phyloP scores from a whole-genome alignment of 2,888 invertebrate species.

The Acleris laterana region DNA sequence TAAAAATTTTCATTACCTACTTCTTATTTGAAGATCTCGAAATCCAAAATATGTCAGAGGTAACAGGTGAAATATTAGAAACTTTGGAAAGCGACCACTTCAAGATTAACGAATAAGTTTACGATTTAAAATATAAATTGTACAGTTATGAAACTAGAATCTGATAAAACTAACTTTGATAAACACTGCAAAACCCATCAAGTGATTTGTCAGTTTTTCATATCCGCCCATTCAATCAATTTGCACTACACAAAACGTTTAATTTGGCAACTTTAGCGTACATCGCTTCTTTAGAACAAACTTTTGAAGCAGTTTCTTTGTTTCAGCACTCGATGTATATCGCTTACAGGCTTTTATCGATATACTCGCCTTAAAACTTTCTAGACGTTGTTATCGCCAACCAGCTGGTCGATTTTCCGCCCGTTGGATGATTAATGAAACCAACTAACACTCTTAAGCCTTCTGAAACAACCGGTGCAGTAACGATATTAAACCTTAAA shows the following conservation, averaged over 20 bases:
- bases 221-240: conserved; percentile 17
- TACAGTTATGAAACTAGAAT: too few relatives aligned
- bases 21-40: too few relatives aligned
- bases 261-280: not conserved
- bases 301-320: not conserved
- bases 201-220: conserved; percentile 27
- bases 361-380: conserved; percentile 48
- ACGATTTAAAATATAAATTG: too few relatives aligned
- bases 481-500: conserved; percentile 32
- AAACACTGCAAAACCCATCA: conserved; percentile 5
- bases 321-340: conserved; percentile 4
- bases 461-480: conserved; percentile 15
- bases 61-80: too few relatives aligned
- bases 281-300: not conserved
- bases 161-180: conserved; percentile 3
- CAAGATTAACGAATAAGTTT: too few relatives aligned
- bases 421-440: conserved; percentile 74
- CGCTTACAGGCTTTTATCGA: conserved; percentile 23
- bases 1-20: too few relatives aligned
- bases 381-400: conserved; percentile 66
- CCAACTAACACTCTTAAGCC: conserved; percentile 48
- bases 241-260: not conserved
- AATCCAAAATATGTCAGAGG: too few relatives aligned
- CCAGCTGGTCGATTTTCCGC: conserved; percentile 75
- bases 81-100: too few relatives aligned